Evolutionary conservation across 2,797 vertebrate species (phyloP), one percentile per base, ranked within the genome.

Genomic region (Macroramphosus scolopax): DNA sequence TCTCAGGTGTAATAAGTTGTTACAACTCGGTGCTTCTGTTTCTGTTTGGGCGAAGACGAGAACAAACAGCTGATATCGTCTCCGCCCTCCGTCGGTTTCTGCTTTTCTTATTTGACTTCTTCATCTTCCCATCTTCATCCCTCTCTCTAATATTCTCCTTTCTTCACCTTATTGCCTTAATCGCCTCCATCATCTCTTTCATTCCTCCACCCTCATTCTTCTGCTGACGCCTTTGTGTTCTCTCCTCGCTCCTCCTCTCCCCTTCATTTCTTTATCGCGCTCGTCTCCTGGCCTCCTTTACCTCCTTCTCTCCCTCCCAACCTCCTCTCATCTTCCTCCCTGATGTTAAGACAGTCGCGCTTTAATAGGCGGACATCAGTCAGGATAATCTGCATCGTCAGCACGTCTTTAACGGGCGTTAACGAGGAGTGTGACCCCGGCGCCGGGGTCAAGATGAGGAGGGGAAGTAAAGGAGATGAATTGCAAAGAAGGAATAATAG

Each of bases 351-450:
- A 51, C 83, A 82, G 84, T 80, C 78, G 71, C 7, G n/a, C 80
- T 80, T 91, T 92, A 92, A 93, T 91, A 92, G 91, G 90, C 92
- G 91, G 85, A 89, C 92, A 94, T 95, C 93, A 93, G 92, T 94
- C 92, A 92, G 91, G 91, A 92, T 93, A 91, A 93, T 39, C 78
- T 90, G 90, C 88, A 82, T 87, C 88, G 87, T 92, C 91, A 93
- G 92, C 91, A 89, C 89, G 89, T 92, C 82, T 84, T 77, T 87
- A 72, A 75, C 64, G 78, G 73, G 86, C 83, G 78, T 29, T 4
- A 70, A 52, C 66, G 46, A 64, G 59, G 39, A 36, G 62, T 61
- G 66, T 66, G 77, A 83, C n/a, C n/a, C n/a, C n/a, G n/a, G n/a
- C n/a, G n/a, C n/a, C 49, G 37, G 54, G 45, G 59, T 41, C 9